Evolutionary conservation across 2,888 invertebrate species (phyloP).

Genomic region (Sinhomidia bicolor): DNA sequence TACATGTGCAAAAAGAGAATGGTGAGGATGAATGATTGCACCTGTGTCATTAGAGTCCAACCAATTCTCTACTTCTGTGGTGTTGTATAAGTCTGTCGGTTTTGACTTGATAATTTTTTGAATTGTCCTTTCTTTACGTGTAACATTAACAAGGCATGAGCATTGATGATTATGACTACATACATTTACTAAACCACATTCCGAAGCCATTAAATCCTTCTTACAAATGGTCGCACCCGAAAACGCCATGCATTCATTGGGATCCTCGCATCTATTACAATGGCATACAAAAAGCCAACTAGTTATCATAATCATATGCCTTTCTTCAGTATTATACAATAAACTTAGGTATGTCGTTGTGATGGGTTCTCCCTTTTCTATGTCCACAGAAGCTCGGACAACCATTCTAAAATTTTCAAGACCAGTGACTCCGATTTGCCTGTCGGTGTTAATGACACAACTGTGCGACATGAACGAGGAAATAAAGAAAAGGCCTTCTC

Average conservation of each 20-base stretch:
- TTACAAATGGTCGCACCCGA: background rate
- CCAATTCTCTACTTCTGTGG: constrained; percentile 71
- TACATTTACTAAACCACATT: background rate
- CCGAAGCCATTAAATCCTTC: too few species aligned
- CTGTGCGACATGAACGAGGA: constrained; percentile 77
- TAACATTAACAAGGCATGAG: background rate
- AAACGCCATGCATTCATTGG: constrained; percentile 69
- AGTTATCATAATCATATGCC: constrained; percentile 64
- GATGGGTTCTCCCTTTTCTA: constrained; percentile 73
- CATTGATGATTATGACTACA: background rate
- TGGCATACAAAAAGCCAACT: constrained; percentile 76
- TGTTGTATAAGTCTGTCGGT: constrained; percentile 41
- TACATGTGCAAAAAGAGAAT: constrained; percentile 74
- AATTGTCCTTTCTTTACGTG: background rate
- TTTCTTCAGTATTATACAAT: constrained; percentile 68
- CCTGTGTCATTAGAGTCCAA: constrained; percentile 68
- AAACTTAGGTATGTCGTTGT: constrained; percentile 76
- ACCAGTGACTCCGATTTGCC: constrained; percentile 68
- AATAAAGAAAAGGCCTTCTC: constrained; percentile 78
- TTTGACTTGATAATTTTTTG: constrained; percentile 21
- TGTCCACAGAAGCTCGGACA: constrained; percentile 74
- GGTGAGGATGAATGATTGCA: constrained; percentile 68
- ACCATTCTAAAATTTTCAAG: constrained; percentile 66
- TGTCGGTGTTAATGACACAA: constrained; percentile 77
- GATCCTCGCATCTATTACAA: constrained; percentile 74